These are phyloP conservation scores for Pseudomyrmex concolor DNA, from an alignment of 1,140 invertebrate genomes.

Conservation along the genomic window DNA sequence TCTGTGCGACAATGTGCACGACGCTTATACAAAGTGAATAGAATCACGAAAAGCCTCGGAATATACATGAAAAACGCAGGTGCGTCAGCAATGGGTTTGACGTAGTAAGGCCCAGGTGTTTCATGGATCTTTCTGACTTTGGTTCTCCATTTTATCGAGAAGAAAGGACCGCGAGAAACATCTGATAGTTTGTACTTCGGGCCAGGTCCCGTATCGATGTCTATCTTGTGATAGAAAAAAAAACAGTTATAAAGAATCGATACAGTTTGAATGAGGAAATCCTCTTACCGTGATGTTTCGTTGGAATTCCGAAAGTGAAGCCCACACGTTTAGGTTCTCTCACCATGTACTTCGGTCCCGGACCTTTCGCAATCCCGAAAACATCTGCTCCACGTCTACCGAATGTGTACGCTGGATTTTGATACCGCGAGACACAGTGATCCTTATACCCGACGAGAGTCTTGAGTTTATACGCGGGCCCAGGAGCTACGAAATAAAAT, in stretches of 20 bases:
- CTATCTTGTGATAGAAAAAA: slow-evolving; percentile 10
- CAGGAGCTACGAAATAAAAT: slow-evolving; percentile 75
- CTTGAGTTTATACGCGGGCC: slow-evolving; percentile 79
- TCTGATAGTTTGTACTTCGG: slow-evolving; percentile 69
- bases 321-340: slow-evolving; percentile 53
- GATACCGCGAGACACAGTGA: slow-evolving; percentile 77
- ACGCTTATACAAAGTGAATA: background rate
- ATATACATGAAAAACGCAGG: slow-evolving; percentile 75
- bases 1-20: background rate
- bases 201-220: slow-evolving; percentile 63
- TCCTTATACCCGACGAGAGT: slow-evolving; percentile 76
- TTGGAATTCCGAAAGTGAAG: slow-evolving; percentile 69
- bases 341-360: slow-evolving; percentile 78
- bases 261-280: slow-evolving; percentile 18
- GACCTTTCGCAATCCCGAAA: slow-evolving; percentile 45
- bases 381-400: slow-evolving; percentile 16
- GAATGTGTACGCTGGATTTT: slow-evolving; percentile 80
- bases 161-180: slow-evolving; percentile 61
- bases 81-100: slow-evolving; percentile 53
- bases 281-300: slow-evolving; percentile 48
- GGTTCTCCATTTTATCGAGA: slow-evolving; percentile 71
- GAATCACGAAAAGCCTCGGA: background rate
- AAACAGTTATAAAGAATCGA: background rate
- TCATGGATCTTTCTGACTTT: slow-evolving; percentile 15
- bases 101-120: slow-evolving; percentile 73